Evolutionary conservation across 2,797 vertebrate species (phyloP).

Genomic region (Mus caroli): DNA sequence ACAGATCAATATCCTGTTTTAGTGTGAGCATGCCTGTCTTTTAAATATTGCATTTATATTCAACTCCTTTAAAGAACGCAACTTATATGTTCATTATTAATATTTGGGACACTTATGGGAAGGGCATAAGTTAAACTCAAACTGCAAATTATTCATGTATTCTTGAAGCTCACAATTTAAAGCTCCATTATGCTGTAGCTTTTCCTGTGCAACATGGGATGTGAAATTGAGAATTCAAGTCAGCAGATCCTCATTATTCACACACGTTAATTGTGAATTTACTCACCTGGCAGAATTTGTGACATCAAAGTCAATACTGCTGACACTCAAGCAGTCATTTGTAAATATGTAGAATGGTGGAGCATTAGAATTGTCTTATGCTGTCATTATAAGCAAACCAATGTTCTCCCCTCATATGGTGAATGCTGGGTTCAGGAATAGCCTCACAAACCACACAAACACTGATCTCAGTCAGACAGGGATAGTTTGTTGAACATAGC

Average conservation of each 20-base stretch:
- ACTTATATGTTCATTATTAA: conserved; percentile 26
- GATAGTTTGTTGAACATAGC: not conserved
- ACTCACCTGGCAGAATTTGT: conserved; percentile 30
- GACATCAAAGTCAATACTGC: not conserved
- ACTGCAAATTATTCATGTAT: not conserved
- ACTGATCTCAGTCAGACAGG: not conserved
- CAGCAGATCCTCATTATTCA: not conserved
- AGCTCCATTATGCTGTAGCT: not conserved
- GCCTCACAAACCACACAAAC: not conserved
- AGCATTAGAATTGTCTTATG: not conserved
- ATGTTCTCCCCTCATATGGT: not conserved
- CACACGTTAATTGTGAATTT: not conserved
- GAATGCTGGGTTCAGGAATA: not conserved
- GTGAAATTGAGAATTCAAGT: conserved; percentile 30
- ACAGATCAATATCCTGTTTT: conserved; percentile 7
- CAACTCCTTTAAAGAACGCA: not conserved
- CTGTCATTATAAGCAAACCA: not conserved
- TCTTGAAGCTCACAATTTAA: not conserved
- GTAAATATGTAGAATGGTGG: not conserved
- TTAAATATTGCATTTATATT: conserved; percentile 58
- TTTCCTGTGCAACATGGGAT: not conserved
- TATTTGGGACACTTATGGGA: not conserved
- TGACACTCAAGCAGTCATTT: not conserved
- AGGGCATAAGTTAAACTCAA: conserved; percentile 39
- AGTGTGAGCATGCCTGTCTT: conserved; percentile 14